Percentiles rank a stretch among this genome's conserved stretches.
Conservation (phyloP, 2,113 vertebrate genomes). For the Sphaerodactylus townsendi region DNA sequence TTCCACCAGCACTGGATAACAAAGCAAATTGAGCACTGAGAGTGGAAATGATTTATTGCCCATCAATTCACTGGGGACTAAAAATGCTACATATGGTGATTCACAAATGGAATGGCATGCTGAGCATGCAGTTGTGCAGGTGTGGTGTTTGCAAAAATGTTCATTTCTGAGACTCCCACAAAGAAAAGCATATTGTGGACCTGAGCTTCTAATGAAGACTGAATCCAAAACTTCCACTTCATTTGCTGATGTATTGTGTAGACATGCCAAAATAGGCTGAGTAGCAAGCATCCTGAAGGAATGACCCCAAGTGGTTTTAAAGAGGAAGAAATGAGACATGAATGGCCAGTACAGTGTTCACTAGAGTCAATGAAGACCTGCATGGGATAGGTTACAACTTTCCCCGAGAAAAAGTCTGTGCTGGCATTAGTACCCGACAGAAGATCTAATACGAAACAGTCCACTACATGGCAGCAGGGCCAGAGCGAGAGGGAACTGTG, state of each 20-base stretch:
- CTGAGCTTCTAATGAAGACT: not conserved
- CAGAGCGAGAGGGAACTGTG: too few species aligned
- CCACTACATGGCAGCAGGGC: too few species aligned
- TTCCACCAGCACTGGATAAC: not conserved
- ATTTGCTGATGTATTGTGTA: not conserved
- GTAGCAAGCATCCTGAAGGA: not conserved
- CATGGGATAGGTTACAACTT: not conserved
- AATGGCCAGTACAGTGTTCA: not conserved
- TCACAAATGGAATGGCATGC: not conserved
- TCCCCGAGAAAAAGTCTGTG: not conserved
- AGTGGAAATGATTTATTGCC: constrained; percentile 16
- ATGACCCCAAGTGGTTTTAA: not conserved
- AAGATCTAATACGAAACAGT: not conserved
- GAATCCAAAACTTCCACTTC: not conserved
- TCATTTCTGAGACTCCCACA: constrained; percentile 28
- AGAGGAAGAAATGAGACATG: not conserved
- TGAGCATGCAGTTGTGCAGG: constrained; percentile 10
- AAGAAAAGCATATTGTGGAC: not conserved
- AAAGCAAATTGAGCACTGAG: not conserved
- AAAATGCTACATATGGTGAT: constrained; percentile 13
- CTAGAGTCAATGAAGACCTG: not conserved
- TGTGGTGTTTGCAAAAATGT: constrained; percentile 23
- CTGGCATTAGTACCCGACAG: not conserved
- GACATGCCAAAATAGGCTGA: not conserved
- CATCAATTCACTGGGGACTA: not conserved